Evolutionary conservation across 2,888 invertebrate genomes (phyloP), one percentile per base, ranked within the genome.

Genomic region (Heliconius charithonia): DNA sequence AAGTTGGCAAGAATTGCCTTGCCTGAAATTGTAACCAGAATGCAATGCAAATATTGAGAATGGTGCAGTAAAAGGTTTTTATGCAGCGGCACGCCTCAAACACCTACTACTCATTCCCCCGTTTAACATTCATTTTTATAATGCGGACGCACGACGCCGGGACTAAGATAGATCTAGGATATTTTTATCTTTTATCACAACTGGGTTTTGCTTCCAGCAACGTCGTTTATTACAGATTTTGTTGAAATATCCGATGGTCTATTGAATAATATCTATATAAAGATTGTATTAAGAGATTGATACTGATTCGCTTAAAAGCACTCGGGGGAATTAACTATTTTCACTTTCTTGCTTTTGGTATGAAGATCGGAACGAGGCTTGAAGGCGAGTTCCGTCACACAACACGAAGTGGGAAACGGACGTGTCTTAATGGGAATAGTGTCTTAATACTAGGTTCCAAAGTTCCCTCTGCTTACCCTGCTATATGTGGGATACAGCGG

Each of bases 31-130:
- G 87, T 88, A 87, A 86, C 89, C 87, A 89, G 91, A 93, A 92
- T 92, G 91, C 89, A 92, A 93, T 90, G 90, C 90, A 92, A 93
- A 93, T 93, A 93, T 91, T 92, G 91, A 88, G 92, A 89, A 86
- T 88, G 86, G 66, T 77, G 77, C 77, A 87, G 87, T 86, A 84
- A 86, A 88, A 88, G 89, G 89, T 91, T 92, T 92, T 92, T 92
- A 92, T 92, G 92, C 91, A 85, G 85, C 81, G 82, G 89, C 91
- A 91, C 91, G 92, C 85, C 85, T 87, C 84, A 85, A 87, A 86
- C 89, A 87, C 83, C 83, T 82, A 80, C 78, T 78, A 81, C 81
- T 81, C 82, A 80, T 83, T 81, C 79, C 70, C 77, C 79, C 76
- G 81, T 82, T 83, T 77, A 82, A 81, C 82, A 81, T 81, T 81